phyloP scores from a whole-genome alignment of 1,140 invertebrate species.

The Acromyrmex heyeri region DNA sequence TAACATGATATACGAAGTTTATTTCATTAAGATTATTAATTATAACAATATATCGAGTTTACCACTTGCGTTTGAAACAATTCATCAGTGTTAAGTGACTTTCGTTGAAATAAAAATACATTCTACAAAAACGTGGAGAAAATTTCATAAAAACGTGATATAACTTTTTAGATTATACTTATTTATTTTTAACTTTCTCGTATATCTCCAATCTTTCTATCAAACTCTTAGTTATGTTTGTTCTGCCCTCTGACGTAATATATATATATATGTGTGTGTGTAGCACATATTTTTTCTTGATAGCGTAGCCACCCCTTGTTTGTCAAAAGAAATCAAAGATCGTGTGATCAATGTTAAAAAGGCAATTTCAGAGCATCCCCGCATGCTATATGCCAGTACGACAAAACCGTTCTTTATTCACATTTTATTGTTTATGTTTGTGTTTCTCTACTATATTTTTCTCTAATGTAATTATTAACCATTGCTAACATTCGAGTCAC shows the following conservation, averaged over 20 bases:
- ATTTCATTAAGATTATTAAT: conserved; percentile 6
- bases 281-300: conserved; percentile 9
- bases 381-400: background rate
- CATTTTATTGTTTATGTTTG: background rate
- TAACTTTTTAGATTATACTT: background rate
- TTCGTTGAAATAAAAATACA: background rate
- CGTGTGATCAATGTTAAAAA: conserved; percentile 2
- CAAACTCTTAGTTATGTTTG: background rate
- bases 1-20: background rate
- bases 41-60: background rate
- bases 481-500: conserved; percentile 22
- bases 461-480: background rate
- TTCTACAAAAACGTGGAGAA: background rate
- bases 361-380: background rate
- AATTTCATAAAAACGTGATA: background rate
- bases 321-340: background rate
- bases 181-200: background rate
- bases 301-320: background rate
- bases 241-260: no score
- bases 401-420: background rate
- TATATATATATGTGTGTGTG: background rate
- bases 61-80: background rate
- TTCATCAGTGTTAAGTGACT: conserved; percentile 40
- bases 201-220: background rate
- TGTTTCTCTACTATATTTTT: background rate